These are phyloP conservation scores for Nothocercus nigrocapillus DNA, from an alignment of 2,113 vertebrate genomes.

Conservation along the genomic window DNA sequence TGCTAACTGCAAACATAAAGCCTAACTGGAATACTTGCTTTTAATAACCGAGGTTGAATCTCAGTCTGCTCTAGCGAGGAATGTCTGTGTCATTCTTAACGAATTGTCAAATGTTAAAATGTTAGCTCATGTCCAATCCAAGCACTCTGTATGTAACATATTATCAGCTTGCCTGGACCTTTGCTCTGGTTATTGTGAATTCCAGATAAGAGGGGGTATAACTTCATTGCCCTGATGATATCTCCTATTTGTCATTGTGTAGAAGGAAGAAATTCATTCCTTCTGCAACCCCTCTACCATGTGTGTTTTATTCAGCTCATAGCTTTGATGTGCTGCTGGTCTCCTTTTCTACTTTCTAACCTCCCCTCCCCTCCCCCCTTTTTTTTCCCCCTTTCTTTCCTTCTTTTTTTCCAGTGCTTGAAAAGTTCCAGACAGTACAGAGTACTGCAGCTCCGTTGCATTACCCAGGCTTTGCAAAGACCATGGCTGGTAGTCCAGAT, in stretches of 20 bases:
- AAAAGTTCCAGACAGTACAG: background rate
- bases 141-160: background rate
- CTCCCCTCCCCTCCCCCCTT: no score
- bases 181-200: background rate
- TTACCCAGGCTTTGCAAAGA: background rate
- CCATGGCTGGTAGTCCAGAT: rapidly evolving
- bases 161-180: background rate
- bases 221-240: background rate
- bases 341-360: background rate
- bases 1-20: background rate
- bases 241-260: background rate
- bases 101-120: background rate
- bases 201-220: background rate
- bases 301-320: background rate
- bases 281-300: background rate
- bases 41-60: background rate
- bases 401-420: background rate
- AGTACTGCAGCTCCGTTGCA: background rate
- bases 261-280: background rate
- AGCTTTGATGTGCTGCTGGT: background rate
- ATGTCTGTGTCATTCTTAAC: background rate
- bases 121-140: background rate
- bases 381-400: background rate
- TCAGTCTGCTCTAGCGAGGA: background rate
- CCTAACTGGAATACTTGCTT: background rate